phyloP scores from a whole-genome alignment of 2,797 vertebrate genomes.

The Chiloscyllium punctatum region DNA sequence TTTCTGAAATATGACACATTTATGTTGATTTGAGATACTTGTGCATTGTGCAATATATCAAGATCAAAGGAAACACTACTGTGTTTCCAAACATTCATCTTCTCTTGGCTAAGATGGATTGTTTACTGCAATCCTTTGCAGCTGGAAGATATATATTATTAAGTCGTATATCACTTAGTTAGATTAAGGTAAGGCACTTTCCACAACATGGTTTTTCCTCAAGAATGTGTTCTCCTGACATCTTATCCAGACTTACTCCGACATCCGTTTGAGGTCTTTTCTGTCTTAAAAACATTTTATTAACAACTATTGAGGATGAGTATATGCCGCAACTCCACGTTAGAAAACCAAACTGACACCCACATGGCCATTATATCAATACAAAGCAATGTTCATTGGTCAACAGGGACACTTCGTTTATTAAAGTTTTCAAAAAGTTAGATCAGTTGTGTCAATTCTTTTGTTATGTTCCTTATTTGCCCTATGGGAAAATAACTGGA shows the following conservation, averaged over 20 bases:
- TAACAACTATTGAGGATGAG: not conserved
- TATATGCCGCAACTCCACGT: no score
- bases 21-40: conserved; percentile 5
- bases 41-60: not conserved
- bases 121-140: not conserved
- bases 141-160: conserved; percentile 27
- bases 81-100: conserved; percentile 21
- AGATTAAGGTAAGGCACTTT: not conserved
- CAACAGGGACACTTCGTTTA: not conserved
- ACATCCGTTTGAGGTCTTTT: not conserved
- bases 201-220: not conserved
- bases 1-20: not conserved
- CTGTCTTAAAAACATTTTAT: not conserved
- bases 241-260: not conserved
- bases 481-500: not conserved
- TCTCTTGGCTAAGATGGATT: not conserved
- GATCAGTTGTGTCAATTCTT: not conserved
- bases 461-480: not conserved
- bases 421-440: not conserved
- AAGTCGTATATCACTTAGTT: conserved; percentile 13
- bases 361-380: no score
- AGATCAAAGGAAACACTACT: not conserved
- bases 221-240: not conserved
- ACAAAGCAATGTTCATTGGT: not conserved
- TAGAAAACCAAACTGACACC: not conserved